These are phyloP conservation scores for Xenus cinereus DNA, from an alignment of 2,113 vertebrate genomes.

Conservation along the genomic window DNA sequence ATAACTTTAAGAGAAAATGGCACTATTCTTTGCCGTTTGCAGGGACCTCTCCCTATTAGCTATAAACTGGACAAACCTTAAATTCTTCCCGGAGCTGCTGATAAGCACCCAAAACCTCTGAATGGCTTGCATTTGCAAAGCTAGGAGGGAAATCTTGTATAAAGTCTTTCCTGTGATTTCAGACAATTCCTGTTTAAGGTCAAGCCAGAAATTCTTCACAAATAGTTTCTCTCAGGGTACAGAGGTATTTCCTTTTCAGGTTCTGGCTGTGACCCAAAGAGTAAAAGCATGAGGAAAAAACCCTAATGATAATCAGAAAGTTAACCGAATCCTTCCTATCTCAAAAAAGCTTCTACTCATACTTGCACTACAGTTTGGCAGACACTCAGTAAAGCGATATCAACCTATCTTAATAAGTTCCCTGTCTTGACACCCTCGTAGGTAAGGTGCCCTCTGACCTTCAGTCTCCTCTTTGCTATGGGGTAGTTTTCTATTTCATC, in stretches of 20 bases:
- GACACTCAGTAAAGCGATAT: background rate
- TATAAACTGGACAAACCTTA: conserved; percentile 1
- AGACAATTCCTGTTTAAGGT: conserved; percentile 67
- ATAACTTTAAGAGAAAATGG: background rate
- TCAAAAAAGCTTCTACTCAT: background rate
- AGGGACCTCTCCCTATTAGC: background rate
- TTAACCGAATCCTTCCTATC: background rate
- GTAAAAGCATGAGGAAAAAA: background rate
- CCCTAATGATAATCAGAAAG: background rate
- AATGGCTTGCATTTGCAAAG: conserved; percentile 37
- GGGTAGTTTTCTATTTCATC: background rate
- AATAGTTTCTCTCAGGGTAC: conserved; percentile 47
- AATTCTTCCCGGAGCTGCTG: background rate
- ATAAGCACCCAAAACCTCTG: conserved; percentile 52
- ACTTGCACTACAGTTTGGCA: background rate
- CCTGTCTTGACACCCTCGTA: background rate
- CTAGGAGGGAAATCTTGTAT: conserved; percentile 44
- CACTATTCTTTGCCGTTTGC: background rate
- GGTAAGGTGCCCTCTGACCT: background rate
- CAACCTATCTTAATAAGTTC: background rate
- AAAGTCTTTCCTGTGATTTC: conserved; percentile 61
- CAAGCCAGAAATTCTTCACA: conserved; percentile 60
- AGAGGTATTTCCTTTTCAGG: conserved; percentile 59
- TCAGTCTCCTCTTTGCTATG: background rate
- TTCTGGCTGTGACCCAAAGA: conserved; percentile 35